Base-by-base conservation (phyloP, 23 tunicate genomes). In the Trididemnum nubilum region DNA sequence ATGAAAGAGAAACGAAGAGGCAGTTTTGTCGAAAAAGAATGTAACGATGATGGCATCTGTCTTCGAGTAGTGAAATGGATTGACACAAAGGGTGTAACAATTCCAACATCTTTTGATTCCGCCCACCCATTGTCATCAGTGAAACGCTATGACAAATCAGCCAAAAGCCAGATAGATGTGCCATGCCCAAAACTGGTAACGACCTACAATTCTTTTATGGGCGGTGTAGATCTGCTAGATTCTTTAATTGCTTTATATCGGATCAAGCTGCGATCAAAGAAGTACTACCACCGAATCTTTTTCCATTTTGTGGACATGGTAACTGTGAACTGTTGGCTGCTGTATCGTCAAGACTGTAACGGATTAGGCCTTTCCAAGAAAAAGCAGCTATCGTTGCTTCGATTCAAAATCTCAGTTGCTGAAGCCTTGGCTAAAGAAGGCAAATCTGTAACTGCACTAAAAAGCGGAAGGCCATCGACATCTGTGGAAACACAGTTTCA, bases 221-320 rank as follows among this genome's bases (percentile, higher is more conserved):
- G 78, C 3, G 78, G 78, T n/a, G 78, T 73, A 5, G 78, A 73
- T 39, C 58, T 73, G 58, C 28, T 73, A 28, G 78, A 73, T 27
- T 38, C 78, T 15, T 26, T 73, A 9, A 73, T 73, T 37, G 78
- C 58, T n/a, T 26, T 73, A 22, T 73, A 73, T 73, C 78, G 78
- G 32, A 38, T 73, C 58, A 38, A 73, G 30, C 30, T 38, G 25
- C 78, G 78, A n/a, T 73, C 78, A 19, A 73, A 73, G 33, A 73
- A 73, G 33, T 73, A 37, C 39, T 73, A 73, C 33, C 78, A 37
- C 58, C 28, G 58, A 38, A 19, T 73, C 5, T 73, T 73, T 40
- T 73, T 73, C 58, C 78, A 73, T 27, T 73, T 73, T 39, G 30
- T 39, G 58, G 78, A 73, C 29, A 26, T 73, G 28, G 29, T 15